These are phyloP conservation scores for Cepaea nemoralis DNA, from an alignment of 1,140 invertebrate genomes.

Conservation along the genomic window DNA sequence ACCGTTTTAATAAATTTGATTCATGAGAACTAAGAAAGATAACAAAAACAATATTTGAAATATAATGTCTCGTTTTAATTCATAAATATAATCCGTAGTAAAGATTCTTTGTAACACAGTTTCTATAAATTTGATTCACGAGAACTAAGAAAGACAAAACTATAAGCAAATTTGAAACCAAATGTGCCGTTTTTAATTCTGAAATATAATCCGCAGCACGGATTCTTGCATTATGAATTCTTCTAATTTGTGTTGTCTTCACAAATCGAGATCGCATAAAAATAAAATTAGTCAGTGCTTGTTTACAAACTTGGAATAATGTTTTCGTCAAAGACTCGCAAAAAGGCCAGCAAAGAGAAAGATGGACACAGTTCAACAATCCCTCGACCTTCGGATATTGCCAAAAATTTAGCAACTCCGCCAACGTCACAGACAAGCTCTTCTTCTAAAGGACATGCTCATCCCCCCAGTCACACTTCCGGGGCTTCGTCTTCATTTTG, in stretches of 20 bases:
- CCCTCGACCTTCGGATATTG: constrained; percentile 14
- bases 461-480: not conserved
- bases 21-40: no score
- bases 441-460: not conserved
- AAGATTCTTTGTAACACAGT: no score
- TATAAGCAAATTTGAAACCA: no score
- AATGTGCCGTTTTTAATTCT: no score
- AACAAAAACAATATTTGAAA: no score
- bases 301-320: not conserved
- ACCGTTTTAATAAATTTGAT: no score
- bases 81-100: no score
- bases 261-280: not conserved
- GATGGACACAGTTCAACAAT: not conserved
- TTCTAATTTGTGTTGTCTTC: not conserved
- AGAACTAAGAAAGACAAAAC: no score
- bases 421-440: not conserved
- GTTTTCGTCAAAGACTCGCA: constrained; percentile 25
- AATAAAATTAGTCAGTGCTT: not conserved
- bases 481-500: not conserved
- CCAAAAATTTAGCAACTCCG: constrained; percentile 21
- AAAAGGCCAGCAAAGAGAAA: not conserved
- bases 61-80: no score
- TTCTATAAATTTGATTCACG: no score
- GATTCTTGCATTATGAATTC: no score
- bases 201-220: no score